Conservation (phyloP, 2,888 invertebrate species). For the Parnassius glacialis region DNA sequence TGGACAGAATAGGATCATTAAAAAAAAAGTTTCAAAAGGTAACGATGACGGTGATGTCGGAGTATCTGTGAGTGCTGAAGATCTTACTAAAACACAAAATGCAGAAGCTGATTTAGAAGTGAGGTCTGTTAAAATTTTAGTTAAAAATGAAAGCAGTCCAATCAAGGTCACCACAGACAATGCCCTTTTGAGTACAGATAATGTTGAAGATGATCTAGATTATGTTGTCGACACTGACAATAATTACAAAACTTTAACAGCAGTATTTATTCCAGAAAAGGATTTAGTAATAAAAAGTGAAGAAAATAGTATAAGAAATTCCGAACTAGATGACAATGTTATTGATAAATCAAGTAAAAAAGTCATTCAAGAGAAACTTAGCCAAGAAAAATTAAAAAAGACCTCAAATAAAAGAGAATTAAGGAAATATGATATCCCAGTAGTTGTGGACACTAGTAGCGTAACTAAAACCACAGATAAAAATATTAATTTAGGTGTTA, state of each 20-base stretch:
- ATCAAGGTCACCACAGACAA: neutral
- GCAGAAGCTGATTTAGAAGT: neutral
- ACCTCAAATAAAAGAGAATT: too few species aligned
- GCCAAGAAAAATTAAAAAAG: too few species aligned
- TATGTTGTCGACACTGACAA: neutral
- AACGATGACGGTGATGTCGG: neutral
- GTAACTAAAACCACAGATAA: too few species aligned
- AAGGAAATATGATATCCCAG: too few species aligned
- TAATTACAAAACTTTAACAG: slow-evolving; percentile 1
- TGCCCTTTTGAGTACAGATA: neutral
- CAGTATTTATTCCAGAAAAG: slow-evolving; percentile 19
- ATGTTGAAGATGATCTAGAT: slow-evolving; percentile 4
- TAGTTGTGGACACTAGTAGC: too few species aligned
- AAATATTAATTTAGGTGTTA: too few species aligned
- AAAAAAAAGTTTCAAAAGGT: neutral
- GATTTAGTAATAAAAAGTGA: slow-evolving; percentile 12
- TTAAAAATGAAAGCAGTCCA: neutral
- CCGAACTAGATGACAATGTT: neutral
- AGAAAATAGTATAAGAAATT: neutral
- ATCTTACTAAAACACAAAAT: neutral
- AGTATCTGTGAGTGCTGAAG: slow-evolving; percentile 2
- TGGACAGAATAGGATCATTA: slow-evolving; percentile 5
- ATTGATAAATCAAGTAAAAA: too few species aligned
- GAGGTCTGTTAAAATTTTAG: neutral
- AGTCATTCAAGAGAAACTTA: too few species aligned